phyloP scores from a whole-genome alignment of 1,140 invertebrate genomes.

The Panonychus citri region DNA sequence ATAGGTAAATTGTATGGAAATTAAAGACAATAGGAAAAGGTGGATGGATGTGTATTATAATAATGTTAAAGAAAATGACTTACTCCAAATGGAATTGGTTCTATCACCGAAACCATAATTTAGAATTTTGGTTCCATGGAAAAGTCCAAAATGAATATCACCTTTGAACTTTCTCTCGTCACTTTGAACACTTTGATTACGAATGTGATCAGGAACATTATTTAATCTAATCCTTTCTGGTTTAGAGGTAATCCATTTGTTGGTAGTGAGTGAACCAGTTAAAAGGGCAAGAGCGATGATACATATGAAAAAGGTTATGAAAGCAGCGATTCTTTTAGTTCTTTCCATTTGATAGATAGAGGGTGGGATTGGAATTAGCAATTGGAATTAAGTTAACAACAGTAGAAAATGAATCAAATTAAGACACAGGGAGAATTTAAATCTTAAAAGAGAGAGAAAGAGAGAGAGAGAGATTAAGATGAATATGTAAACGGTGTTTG shows the following conservation, averaged over 20 bases:
- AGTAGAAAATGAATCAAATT: too few relatives aligned
- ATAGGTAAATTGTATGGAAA: too few relatives aligned
- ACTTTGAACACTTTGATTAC: constrained; percentile 6
- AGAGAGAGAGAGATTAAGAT: too few relatives aligned
- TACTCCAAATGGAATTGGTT: constrained; percentile 31
- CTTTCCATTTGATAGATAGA: constrained; percentile 22
- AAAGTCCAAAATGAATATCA: constrained; percentile 54
- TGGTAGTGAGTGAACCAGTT: constrained; percentile 56
- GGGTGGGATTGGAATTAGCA: too few relatives aligned
- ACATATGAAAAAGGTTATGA: constrained; percentile 63
- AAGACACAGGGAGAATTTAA: too few relatives aligned
- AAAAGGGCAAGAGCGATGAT: constrained; percentile 55
- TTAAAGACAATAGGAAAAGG: too few relatives aligned
- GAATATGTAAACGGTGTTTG: too few relatives aligned
- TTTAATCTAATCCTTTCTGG: constrained; percentile 33
- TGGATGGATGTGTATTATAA: too few relatives aligned
- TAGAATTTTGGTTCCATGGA: constrained; percentile 54
- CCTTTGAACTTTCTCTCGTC: constrained; percentile 34
- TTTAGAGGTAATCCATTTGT: constrained; percentile 58
- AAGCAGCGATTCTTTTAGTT: constrained; percentile 53
- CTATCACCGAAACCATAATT: constrained; percentile 46
- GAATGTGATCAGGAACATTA: constrained; percentile 17
- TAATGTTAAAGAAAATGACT: constrained; percentile 6
- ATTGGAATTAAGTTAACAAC: too few relatives aligned
- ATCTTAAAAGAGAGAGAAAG: too few relatives aligned